Base-by-base conservation (phyloP, 2,797 vertebrate genomes). In the Alcedo quadribrachys region DNA sequence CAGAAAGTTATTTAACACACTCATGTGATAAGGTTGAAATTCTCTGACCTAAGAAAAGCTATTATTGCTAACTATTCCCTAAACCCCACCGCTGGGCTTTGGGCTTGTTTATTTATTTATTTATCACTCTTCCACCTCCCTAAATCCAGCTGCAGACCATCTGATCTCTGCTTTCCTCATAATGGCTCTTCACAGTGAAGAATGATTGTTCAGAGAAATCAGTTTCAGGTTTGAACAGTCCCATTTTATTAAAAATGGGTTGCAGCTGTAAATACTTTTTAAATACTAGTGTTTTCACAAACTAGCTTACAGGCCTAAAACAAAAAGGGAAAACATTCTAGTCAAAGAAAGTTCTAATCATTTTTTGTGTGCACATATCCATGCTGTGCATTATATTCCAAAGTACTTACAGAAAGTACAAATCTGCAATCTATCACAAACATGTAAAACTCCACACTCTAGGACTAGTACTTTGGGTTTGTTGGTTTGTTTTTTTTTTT, bases 21-120 rank as follows among this genome's bases (percentile, higher is more conserved):
- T 92, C 79, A 96, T 95, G 94, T 87, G 96, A 96, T 95, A 97
- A 97, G 85, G 74, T 87, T 95, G 96, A 93, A 93, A 92, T 96
- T 93, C 96, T 97, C 95, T 98, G 97, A 98, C 97, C 97, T 96
- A 94, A 90, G 95, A 98, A 95, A 97, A 96, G 92, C 88, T 97
- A 97, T 97, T 97, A 98, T 94, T 93, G 95, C 95, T 97, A 96
- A 97, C 95, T 97, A 97, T 97, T 98, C 98, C 97, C 98, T 93
- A 97, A 98, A 96, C 95, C 95, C 96, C 96, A 95, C 67, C 87
- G 91, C 94, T 91, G 95, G 84, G 96, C 94, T 97, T 96, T 96
- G 94, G 92, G 96, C 95, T 97, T 97, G 70, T 90, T 96, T 96
- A 45, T 91, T 93, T 93, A 94, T 96, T 96, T 97, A 87, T 87